Conservation (phyloP, 2,797 vertebrate species). For the Sternarchorhynchus goeldii region DNA sequence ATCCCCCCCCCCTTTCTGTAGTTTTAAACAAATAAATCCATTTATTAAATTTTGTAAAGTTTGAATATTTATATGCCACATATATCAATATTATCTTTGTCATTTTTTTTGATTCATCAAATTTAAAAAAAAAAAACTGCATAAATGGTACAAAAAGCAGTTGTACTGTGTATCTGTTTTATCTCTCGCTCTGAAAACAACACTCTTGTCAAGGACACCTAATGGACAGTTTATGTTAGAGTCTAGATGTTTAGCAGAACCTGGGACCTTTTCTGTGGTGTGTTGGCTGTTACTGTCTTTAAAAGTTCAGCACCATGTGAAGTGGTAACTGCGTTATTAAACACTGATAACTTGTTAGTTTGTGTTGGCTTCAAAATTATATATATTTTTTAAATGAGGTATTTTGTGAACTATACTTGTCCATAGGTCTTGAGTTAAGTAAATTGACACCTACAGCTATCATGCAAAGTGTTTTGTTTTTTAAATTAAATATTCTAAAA, state of each 20-base stretch:
- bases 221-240: not conserved
- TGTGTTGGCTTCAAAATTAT: constrained; percentile 43
- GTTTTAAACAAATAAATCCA: constrained; percentile 62
- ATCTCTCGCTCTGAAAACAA: not conserved
- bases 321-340: constrained; percentile 42
- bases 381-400: not conserved
- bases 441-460: too few relatives aligned
- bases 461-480: too few relatives aligned
- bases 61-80: constrained; percentile 63
- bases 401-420: too few relatives aligned
- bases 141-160: constrained; percentile 49
- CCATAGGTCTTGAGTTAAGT: too few relatives aligned
- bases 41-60: constrained; percentile 66
- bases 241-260: not conserved
- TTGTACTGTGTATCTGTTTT: constrained; percentile 22
- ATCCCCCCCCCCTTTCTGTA: constrained; percentile 51
- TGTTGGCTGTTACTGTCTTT: not conserved
- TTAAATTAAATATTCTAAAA: too few relatives aligned
- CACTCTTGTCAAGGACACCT: not conserved
- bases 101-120: constrained; percentile 42
- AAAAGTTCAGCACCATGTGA: constrained; percentile 11
- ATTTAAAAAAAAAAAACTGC: constrained; percentile 37
- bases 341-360: constrained; percentile 23
- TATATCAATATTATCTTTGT: constrained; percentile 51
- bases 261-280: not conserved